Conservation (phyloP, 1,140 invertebrate genomes). For the Drosophila albomicans region DNA sequence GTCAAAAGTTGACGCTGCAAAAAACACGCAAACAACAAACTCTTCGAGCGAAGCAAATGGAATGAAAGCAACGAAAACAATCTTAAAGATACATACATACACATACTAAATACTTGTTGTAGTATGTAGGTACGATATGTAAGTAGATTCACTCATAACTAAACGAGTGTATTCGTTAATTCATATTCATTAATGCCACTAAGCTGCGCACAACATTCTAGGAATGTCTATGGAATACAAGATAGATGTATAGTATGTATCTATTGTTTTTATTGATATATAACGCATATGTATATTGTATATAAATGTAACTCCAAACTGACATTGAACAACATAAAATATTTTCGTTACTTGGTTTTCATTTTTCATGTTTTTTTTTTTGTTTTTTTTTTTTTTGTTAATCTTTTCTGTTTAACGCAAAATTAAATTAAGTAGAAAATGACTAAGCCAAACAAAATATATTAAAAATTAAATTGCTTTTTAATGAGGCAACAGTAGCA, state of each 20-base stretch:
- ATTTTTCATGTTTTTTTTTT: conserved; percentile 32
- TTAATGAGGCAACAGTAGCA: conserved; percentile 54
- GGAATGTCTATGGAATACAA: conserved; percentile 59
- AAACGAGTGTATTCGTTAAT: conserved; percentile 25
- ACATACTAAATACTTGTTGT: neutral
- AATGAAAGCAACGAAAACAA: conserved; percentile 57
- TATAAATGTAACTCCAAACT: conserved; percentile 84
- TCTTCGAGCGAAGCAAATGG: conserved; percentile 33
- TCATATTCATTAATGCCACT: conserved; percentile 56
- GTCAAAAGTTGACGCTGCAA: conserved; percentile 59
- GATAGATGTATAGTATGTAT: conserved; percentile 17
- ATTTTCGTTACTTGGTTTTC: conserved; percentile 73
- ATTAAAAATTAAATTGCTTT: conserved; percentile 53
- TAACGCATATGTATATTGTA: conserved; percentile 80
- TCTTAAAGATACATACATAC: conserved; percentile 57
- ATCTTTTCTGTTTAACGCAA: conserved; percentile 50
- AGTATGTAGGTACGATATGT: conserved; percentile 19
- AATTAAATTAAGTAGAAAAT: conserved; percentile 53
- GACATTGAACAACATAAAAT: conserved; percentile 85
- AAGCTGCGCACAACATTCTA: conserved; percentile 69
- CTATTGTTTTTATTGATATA: conserved; percentile 50
- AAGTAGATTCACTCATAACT: conserved; percentile 29
- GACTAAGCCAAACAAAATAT: conserved; percentile 62
- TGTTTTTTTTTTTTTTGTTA: conserved; percentile 43
- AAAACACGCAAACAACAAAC: conserved; percentile 22